Evolutionary conservation across 2,113 vertebrate genomes (phyloP), one percentile per base, ranked within the genome.

Genomic region (Puntigrus tetrazona): DNA sequence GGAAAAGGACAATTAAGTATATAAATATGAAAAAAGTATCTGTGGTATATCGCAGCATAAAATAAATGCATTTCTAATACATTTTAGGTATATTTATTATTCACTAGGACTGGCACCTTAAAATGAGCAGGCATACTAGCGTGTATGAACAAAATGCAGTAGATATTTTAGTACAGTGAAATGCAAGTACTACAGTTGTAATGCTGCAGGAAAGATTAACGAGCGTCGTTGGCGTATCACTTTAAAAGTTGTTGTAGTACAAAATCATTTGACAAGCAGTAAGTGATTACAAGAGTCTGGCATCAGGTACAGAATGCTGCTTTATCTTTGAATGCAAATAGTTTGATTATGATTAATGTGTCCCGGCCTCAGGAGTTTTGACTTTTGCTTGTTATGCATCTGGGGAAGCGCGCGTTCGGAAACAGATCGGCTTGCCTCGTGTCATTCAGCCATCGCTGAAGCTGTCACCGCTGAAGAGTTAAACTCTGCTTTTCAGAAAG

Each of bases 181-280:
- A 78, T 59, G 52, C 22, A 25, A n/a, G 74, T 76, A 52, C 18
- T 77, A 43, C 86, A 45, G 70, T 29, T 18, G 45, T 82, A 76
- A 84, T 81, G 57, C 81, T 86, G 77, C 85, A 9, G 5, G 74
- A 85, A 89, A 91, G 89, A 92, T 92, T 90, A 92, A 92, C 88
- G 88, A 89, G 86, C 25, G 20, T 87, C 61, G 43, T 5, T 52
- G 67, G 9, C 31, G 14, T 83, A 87, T 85, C 81, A 86, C 73
- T 90, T 90, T 86, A 90, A 92, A 91, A 85, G 88, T 84, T 82
- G 73, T 78, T 78, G 45, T 83, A 86, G 87, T 87, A 89, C 86
- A 88, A 85, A 86, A 85, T 76, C 77, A 86, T 78, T 63, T 90
- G 90, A 91, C 88, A 88, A 75, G 80, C 61, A 31, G 59, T 87